Percentiles rank a stretch among this genome's conserved stretches.
These are phyloP conservation scores for Crypturellus tataupa DNA, from an alignment of 2,797 vertebrate genomes.

Conservation along the genomic window DNA sequence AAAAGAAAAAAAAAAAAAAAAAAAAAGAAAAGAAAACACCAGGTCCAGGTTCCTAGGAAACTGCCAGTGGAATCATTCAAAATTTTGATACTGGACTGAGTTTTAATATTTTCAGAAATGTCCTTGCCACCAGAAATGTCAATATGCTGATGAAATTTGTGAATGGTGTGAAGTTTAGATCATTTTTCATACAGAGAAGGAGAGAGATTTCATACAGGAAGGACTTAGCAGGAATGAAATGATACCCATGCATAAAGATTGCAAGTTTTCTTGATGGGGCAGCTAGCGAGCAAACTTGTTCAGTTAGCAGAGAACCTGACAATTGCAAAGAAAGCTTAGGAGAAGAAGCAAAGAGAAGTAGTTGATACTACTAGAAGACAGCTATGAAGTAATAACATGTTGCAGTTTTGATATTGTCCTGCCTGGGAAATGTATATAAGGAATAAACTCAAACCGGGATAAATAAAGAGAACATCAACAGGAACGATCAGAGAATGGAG, in stretches of 20 bases:
- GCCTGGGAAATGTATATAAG: not conserved
- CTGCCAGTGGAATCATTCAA: not conserved
- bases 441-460: not conserved
- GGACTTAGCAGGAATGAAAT: not conserved
- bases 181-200: not conserved
- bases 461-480: not conserved
- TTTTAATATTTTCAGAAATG: slow-evolving; percentile 11
- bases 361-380: not conserved
- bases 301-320: not conserved
- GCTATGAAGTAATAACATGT: not conserved
- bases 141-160: not conserved
- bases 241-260: not conserved
- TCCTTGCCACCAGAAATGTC: not conserved
- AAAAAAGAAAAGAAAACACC: not conserved
- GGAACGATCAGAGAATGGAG: not conserved
- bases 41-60: not conserved
- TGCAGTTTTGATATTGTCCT: not conserved
- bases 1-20: not conserved
- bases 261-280: not conserved
- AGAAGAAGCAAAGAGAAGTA: not conserved
- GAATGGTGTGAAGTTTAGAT: not conserved
- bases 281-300: not conserved
- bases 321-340: not conserved
- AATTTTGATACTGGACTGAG: not conserved
- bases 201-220: not conserved